These are phyloP conservation scores for Drosophila carrolli DNA, from an alignment of 1,140 invertebrate genomes.

Conservation along the genomic window DNA sequence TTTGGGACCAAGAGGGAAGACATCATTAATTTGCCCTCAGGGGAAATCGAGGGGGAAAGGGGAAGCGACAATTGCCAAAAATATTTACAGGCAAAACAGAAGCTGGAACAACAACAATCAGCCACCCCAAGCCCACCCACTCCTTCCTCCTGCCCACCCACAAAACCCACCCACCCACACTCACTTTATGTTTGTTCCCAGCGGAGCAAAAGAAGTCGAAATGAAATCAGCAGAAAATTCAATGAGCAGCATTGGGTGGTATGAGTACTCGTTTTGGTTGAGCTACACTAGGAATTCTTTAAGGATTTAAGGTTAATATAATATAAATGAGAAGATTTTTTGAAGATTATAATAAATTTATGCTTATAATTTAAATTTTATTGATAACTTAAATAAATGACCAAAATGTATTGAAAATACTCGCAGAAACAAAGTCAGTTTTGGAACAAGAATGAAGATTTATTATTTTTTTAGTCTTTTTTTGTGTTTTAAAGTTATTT, in stretches of 20 bases:
- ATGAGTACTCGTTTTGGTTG: not conserved
- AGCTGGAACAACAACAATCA: constrained; percentile 56
- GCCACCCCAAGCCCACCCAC: constrained; percentile 46
- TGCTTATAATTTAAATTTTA: too few relatives aligned
- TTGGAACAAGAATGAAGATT: too few relatives aligned
- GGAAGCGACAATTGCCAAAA: constrained; percentile 74
- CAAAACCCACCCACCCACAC: constrained; percentile 9
- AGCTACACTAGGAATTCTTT: not conserved
- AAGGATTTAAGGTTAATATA: too few relatives aligned
- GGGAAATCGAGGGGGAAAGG: constrained; percentile 13
- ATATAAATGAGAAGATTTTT: too few relatives aligned
- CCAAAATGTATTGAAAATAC: too few relatives aligned
- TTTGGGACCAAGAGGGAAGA: constrained; percentile 50
- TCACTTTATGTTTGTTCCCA: constrained; percentile 68
- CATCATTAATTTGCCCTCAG: constrained; percentile 75
- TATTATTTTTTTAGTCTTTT: too few relatives aligned
- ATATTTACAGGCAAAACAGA: constrained; percentile 81
- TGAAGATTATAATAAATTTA: too few relatives aligned
- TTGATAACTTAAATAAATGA: too few relatives aligned
- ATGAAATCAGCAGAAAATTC: constrained; percentile 83
- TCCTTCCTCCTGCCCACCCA: not conserved
- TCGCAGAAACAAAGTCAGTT: too few relatives aligned
- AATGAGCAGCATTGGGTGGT: constrained; percentile 53
- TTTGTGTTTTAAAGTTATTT: too few relatives aligned
- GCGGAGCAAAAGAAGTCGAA: constrained; percentile 82